phyloP scores from a whole-genome alignment of 2,113 vertebrate species.

The Labrus mixtus region DNA sequence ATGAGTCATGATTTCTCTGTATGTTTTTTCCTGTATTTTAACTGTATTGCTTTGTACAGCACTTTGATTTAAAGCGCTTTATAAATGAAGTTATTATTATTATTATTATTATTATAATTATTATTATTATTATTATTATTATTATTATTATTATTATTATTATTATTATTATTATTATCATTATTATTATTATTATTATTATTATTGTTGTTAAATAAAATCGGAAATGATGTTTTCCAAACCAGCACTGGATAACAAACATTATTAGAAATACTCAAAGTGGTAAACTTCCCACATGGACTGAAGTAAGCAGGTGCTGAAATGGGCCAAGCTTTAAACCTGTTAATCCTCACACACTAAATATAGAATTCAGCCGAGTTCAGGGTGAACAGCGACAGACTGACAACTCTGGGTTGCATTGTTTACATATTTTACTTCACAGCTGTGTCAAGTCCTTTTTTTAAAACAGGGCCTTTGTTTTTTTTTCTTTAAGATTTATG shows the following conservation, averaged over 20 bases:
- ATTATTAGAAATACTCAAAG: background rate
- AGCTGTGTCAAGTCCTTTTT: conserved; percentile 2
- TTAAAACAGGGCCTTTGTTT: background rate
- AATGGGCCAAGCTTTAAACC: conserved; percentile 61
- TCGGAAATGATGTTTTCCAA: background rate
- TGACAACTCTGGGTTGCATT: conserved; percentile 56
- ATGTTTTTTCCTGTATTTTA: too few relatives aligned
- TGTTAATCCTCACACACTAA: conserved; percentile 80
- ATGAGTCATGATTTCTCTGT: too few relatives aligned
- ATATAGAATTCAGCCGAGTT: conserved; percentile 76
- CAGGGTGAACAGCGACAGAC: conserved; percentile 47
- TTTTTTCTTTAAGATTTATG: background rate
- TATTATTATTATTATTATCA: too few relatives aligned
- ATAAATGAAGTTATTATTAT: too few relatives aligned
- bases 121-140: too few relatives aligned
- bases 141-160: too few relatives aligned
- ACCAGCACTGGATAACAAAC: conserved; percentile 1
- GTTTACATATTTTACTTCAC: conserved; percentile 44
- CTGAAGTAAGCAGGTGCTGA: conserved; percentile 80
- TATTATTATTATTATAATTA: too few relatives aligned
- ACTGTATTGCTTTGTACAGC: too few relatives aligned
- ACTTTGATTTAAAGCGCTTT: too few relatives aligned
- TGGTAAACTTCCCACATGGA: conserved; percentile 41
- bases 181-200: too few relatives aligned
- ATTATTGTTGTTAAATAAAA: too few relatives aligned